Conservation (phyloP, 2,888 invertebrate species). For the Plagodis pulveraria region DNA sequence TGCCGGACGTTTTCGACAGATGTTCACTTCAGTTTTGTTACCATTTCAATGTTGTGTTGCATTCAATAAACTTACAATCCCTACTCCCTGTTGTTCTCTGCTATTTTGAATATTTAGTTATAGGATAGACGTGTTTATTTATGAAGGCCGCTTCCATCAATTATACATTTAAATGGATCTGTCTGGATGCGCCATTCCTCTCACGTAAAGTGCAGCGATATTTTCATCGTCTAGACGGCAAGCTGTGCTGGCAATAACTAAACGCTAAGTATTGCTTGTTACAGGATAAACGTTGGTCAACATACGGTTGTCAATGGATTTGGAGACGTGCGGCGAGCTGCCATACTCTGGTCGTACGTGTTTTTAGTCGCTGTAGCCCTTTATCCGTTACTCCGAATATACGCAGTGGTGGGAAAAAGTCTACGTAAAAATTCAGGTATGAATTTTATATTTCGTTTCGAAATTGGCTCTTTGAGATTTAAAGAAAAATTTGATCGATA, state of each 20-base stretch:
- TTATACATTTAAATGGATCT: slow-evolving; percentile 24
- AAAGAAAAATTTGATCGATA: no score
- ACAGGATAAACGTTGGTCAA: slow-evolving; percentile 70
- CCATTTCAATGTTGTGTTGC: slow-evolving; percentile 1
- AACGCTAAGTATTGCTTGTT: slow-evolving; percentile 26
- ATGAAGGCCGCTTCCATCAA: slow-evolving; percentile 6
- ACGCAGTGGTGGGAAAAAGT: slow-evolving; percentile 50
- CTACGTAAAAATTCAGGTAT: slow-evolving; percentile 57
- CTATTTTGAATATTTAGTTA: slow-evolving; percentile 1
- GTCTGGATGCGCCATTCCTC: slow-evolving; percentile 17
- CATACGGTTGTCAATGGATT: slow-evolving; percentile 65
- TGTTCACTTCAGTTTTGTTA: neutral
- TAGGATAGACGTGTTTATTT: slow-evolving; percentile 5
- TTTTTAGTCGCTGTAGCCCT: slow-evolving; percentile 59
- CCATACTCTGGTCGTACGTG: slow-evolving; percentile 69
- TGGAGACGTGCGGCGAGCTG: slow-evolving; percentile 67
- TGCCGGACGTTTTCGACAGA: slow-evolving; percentile 1
- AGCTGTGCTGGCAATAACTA: slow-evolving; percentile 30
- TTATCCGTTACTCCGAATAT: slow-evolving; percentile 62
- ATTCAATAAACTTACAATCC: neutral
- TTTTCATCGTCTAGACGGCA: slow-evolving; percentile 35
- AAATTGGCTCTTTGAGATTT: neutral
- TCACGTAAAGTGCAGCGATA: slow-evolving; percentile 28
- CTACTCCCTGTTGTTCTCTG: neutral
- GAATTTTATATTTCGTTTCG: slow-evolving; percentile 3